phyloP scores from a whole-genome alignment of 2,797 vertebrate species.

The Hemibagrus guttatus region DNA sequence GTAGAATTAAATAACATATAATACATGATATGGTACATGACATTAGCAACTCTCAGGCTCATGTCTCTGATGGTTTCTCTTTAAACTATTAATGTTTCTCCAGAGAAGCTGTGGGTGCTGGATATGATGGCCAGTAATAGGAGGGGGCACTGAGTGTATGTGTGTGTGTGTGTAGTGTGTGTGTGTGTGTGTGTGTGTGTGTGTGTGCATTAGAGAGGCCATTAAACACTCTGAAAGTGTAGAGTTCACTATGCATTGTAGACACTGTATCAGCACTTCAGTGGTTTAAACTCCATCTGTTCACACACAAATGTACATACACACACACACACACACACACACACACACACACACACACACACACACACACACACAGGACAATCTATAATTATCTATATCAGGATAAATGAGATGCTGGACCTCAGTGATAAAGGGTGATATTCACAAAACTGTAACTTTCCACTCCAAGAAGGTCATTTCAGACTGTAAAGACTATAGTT shows the following conservation, averaged over 20 bases:
- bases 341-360: slow-evolving; percentile 12
- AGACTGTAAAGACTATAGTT: neutral
- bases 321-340: neutral
- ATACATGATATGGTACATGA: neutral
- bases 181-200: neutral
- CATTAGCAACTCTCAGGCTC: neutral
- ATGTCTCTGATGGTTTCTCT: neutral
- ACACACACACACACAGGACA: neutral
- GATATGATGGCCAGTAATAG: neutral
- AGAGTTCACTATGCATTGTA: slow-evolving; percentile 18
- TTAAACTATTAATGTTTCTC: neutral
- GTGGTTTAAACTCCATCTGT: slow-evolving; percentile 34
- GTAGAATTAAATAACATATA: neutral
- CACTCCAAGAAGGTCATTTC: no score
- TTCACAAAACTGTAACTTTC: no score
- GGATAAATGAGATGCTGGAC: no score
- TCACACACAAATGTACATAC: neutral
- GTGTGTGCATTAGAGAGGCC: neutral
- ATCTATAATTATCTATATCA: neutral
- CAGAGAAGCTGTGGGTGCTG: neutral
- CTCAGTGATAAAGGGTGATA: no score
- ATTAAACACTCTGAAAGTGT: slow-evolving; percentile 12
- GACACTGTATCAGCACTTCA: slow-evolving; percentile 1
- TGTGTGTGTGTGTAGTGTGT: neutral
- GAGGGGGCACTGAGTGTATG: neutral